Evolutionary conservation across 2,113 vertebrate genomes (phyloP).

Genomic region (Pleuronectes platessa): DNA sequence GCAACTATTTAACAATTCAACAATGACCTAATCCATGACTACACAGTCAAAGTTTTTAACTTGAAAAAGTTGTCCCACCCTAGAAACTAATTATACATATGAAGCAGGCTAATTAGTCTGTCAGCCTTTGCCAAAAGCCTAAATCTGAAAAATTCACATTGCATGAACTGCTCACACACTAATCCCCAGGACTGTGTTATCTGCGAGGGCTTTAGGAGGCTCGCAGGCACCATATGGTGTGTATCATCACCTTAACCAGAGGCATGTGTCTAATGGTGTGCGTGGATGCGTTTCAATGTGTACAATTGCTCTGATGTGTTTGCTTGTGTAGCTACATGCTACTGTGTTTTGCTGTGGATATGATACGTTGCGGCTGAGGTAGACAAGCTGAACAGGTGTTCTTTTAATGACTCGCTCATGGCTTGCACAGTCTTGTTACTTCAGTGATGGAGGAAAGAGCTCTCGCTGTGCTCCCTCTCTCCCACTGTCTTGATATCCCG

Average conservation of each 20-base stretch:
- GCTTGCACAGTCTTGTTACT: slow-evolving; percentile 44
- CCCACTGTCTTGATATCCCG: slow-evolving; percentile 1
- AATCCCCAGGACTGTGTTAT: slow-evolving; percentile 38
- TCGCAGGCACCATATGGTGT: slow-evolving; percentile 65
- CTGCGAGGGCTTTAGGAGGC: slow-evolving; percentile 39
- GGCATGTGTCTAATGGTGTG: slow-evolving; percentile 62
- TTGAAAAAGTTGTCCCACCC: slow-evolving; percentile 35
- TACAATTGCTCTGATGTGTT: slow-evolving; percentile 36
- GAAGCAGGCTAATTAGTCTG: slow-evolving; percentile 40
- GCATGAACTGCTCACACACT: slow-evolving; percentile 30
- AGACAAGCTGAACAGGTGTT: slow-evolving; percentile 69
- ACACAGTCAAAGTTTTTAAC: slow-evolving; percentile 37
- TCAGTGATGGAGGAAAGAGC: slow-evolving; percentile 19
- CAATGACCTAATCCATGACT: slow-evolving; percentile 41
- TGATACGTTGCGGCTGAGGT: slow-evolving; percentile 38
- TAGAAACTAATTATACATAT: slow-evolving; percentile 64
- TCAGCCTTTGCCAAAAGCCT: slow-evolving; percentile 42
- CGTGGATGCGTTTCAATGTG: slow-evolving; percentile 18
- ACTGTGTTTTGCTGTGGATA: slow-evolving; percentile 41
- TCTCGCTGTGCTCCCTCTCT: neutral
- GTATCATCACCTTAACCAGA: slow-evolving; percentile 70
- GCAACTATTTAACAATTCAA: slow-evolving; percentile 52
- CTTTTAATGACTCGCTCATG: slow-evolving; percentile 58
- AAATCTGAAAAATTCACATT: slow-evolving; percentile 30
- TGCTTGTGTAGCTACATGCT: slow-evolving; percentile 34